phyloP scores from a whole-genome alignment of 2,113 vertebrate genomes.

The Rhinoderma darwinii region DNA sequence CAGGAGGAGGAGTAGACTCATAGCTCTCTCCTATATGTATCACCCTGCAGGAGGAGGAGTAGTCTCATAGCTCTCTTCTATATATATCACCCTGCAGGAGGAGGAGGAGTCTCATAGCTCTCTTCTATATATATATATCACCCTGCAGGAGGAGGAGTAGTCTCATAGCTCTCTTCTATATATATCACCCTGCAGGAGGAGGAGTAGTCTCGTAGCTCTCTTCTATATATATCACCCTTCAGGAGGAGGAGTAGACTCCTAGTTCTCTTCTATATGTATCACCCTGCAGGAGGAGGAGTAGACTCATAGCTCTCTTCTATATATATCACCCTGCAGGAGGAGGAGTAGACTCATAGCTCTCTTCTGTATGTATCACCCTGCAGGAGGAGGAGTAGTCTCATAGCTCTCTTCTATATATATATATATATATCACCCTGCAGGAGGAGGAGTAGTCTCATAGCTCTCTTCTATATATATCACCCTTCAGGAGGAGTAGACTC shows the following conservation, averaged over 20 bases:
- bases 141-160: not conserved
- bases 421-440: not conserved
- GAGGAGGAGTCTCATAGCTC: slow-evolving; percentile 11
- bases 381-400: not conserved
- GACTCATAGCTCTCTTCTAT: slow-evolving; percentile 13
- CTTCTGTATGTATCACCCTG: not conserved
- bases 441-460: slow-evolving; percentile 3
- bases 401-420: not conserved
- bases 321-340: not conserved
- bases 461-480: not conserved
- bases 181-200: not conserved
- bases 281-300: not conserved
- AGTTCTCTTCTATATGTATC: no score
- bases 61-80: no score
- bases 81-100: not conserved
- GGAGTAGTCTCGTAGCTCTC: not conserved
- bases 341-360: not conserved
- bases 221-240: not conserved
- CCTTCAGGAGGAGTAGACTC: not conserved
- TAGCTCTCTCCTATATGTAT: not conserved
- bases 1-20: not conserved
- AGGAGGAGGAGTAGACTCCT: not conserved
- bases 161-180: not conserved
- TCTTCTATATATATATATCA: not conserved
- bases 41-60: not conserved